A percentile compares a stretch with the other conserved stretches of the same genome.
Conservation (phyloP, 2,113 vertebrate genomes). For the Forbesichthys agassizii region DNA sequence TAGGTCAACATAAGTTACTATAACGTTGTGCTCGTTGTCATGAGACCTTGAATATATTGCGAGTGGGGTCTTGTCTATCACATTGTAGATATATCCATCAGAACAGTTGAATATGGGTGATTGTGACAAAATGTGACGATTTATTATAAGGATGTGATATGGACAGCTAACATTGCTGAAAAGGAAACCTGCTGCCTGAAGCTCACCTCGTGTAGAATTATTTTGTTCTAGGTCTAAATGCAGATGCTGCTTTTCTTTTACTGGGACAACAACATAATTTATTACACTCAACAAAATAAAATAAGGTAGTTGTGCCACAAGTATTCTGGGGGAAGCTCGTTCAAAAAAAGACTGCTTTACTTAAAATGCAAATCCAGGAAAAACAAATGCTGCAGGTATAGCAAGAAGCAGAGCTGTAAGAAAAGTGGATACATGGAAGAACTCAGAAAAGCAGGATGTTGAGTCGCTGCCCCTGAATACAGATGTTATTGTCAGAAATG, state of each 20-base stretch:
- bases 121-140: conserved; percentile 11
- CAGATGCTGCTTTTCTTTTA: conserved; percentile 25
- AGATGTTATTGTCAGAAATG: conserved; percentile 30
- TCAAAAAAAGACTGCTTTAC: conserved; percentile 14
- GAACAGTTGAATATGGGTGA: background rate
- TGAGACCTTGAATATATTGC: too few species aligned
- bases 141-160: conserved; percentile 51
- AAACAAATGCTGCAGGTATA: conserved; percentile 3
- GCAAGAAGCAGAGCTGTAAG: conserved; percentile 2
- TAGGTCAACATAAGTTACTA: background rate
- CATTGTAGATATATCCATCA: conserved; percentile 33
- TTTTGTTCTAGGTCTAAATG: background rate
- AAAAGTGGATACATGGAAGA: conserved; percentile 33
- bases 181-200: conserved; percentile 12
- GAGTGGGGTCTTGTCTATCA: background rate
- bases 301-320: conserved; percentile 1
- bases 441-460: conserved; percentile 33
- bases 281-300: conserved; percentile 2
- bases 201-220: background rate
- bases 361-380: background rate
- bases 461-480: conserved; percentile 38
- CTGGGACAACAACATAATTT: conserved; percentile 17
- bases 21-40: too few species aligned
- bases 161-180: conserved; percentile 37
- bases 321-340: background rate